Percentiles rank a stretch among this genome's conserved stretches.
phyloP scores from a whole-genome alignment of 2,113 vertebrate genomes.

The Australoheros scitulus region DNA sequence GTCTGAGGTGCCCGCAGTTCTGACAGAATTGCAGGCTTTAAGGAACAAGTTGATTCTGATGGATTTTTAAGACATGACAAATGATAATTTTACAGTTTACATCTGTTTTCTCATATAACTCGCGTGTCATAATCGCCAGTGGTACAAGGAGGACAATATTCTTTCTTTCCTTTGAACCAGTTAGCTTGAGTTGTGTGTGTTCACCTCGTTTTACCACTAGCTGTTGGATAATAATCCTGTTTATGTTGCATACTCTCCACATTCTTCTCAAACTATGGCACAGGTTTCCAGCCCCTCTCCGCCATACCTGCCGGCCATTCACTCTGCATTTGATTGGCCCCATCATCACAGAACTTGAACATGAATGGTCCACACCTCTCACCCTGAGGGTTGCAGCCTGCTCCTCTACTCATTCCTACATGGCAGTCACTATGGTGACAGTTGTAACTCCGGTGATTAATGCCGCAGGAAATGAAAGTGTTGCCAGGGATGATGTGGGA shows the following conservation, averaged over 20 bases:
- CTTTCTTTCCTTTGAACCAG: background rate
- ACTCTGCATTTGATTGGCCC: conserved; percentile 13
- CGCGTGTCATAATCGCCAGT: background rate
- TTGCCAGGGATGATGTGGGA: conserved; percentile 69
- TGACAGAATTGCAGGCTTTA: background rate
- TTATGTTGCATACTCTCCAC: background rate
- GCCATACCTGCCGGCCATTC: conserved; percentile 3
- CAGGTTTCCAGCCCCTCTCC: background rate
- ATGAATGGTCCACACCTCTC: conserved; percentile 23
- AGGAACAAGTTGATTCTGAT: background rate
- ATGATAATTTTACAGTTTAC: background rate
- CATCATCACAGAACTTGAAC: conserved; percentile 8
- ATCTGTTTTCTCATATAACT: background rate
- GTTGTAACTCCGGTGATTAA: conserved; percentile 72
- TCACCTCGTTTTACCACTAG: background rate
- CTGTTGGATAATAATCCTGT: background rate
- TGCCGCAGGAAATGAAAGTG: conserved; percentile 75
- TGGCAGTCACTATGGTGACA: conserved; percentile 51
- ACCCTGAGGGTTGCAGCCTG: conserved; percentile 21
- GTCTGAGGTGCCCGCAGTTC: background rate
- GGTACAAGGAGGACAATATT: background rate
- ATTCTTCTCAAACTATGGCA: background rate
- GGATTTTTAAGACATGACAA: background rate
- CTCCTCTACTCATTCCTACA: background rate
- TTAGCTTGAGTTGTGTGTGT: background rate